A percentile compares a stretch with the other conserved stretches of the same genome.
These are phyloP conservation scores for Bombus consobrinus DNA, from an alignment of 1,140 invertebrate species.

Conservation along the genomic window DNA sequence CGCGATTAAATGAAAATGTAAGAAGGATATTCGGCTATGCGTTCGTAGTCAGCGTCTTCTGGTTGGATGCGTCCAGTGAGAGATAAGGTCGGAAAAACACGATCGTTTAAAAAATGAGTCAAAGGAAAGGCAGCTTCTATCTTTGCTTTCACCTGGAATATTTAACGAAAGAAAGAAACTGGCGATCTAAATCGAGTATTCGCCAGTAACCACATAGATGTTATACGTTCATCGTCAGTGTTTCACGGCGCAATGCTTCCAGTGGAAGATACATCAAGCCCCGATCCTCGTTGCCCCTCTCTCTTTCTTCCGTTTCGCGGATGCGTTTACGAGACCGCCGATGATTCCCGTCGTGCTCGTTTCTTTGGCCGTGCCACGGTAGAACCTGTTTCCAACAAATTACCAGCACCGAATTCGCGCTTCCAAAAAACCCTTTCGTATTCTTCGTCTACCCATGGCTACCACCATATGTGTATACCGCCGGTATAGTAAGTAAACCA, in stretches of 20 bases:
- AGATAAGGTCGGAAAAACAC: not conserved
- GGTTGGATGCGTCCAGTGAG: no score
- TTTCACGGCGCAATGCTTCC: conserved; percentile 3
- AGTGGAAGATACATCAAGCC: conserved; percentile 19
- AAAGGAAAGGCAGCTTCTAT: not conserved
- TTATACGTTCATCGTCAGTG: not conserved
- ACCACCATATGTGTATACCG: no score
- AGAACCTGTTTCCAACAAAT: conserved; percentile 44
- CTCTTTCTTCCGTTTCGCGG: conserved; percentile 24
- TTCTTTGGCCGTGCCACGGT: conserved; percentile 24
- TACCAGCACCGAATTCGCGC: conserved; percentile 31
- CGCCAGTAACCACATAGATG: not conserved
- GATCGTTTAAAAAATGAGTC: not conserved
- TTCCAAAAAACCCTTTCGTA: conserved; percentile 23
- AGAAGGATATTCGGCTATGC: no score
- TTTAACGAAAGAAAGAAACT: not conserved
- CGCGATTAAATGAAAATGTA: no score
- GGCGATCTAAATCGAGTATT: not conserved
- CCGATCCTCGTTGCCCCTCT: not conserved
- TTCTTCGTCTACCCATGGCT: not conserved
- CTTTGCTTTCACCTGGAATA: not conserved
- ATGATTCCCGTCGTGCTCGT: conserved; percentile 27
- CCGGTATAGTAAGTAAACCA: no score
- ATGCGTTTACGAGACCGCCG: conserved; percentile 40
- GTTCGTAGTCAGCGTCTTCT: no score